Evolutionary conservation across 2,113 vertebrate genomes (phyloP), one percentile per base, ranked within the genome.

Genomic region (Todiramphus chloris): DNA sequence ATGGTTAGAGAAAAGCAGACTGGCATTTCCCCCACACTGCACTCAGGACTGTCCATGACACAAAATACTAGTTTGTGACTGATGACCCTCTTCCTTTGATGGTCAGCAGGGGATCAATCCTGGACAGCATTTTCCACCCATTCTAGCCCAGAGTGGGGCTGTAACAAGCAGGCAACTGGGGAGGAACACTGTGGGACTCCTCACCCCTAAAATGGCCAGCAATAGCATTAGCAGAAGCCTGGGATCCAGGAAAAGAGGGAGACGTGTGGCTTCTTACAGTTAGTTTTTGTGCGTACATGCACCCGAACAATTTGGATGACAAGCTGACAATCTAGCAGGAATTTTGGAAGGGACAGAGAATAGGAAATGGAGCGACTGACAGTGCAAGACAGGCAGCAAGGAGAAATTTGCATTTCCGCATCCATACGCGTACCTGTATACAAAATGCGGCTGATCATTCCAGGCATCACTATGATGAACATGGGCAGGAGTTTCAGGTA

Each of bases 401-500:
- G 43, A n/a, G 48, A 11, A 5, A 23, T 28, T 18, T 14, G 23
- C 39, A 51, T 35, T 72, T 44, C 33, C 15, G 10, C 41, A 15
- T 84, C 89, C 4, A 2, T 4, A 3, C 6, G 23, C 59, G 35
- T 90, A 99, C 99, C 98, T 95, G 99, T 14, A 60, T 99, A 99
- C 28, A 99, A 92, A 81, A 99, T 99, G 19, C 99, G 97, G 96
- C 99, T 99, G 96, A 99, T 98, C 99, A 99, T 99, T 4, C 99
- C 99, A 0, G 99, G 98, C 97, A 99, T 99, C 83, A 99, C 99
- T 94, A 99, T 99, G 74, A 99, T 98, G 81, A 99, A 99, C 99
- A 99, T 99, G 58, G 99, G 99, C 87, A 99, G 81, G 48, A 99
- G 97, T 94, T 99, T 99, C 87, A 99, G 93, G 97, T 99, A 99